Evolutionary conservation across 2,113 vertebrate species (phyloP).

Genomic region (Tiliqua scincoides): DNA sequence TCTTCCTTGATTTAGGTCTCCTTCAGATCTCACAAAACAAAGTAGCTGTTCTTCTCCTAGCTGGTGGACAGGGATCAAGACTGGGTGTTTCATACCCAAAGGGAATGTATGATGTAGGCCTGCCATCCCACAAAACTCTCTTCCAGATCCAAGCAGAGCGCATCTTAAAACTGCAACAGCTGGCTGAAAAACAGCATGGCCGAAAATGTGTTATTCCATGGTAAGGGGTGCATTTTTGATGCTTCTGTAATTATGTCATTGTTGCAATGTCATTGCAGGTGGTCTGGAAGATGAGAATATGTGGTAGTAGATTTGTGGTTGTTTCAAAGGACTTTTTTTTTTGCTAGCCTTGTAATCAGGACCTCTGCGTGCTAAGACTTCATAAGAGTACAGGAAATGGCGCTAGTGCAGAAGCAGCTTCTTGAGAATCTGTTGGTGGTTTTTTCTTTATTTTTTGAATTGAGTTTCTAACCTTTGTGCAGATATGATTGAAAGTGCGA

Average conservation of each 20-base stretch:
- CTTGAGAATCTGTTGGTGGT: background rate
- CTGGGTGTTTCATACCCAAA: constrained; percentile 94
- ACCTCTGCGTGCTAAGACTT: background rate
- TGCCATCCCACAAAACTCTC: constrained; percentile 95
- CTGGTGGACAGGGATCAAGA: constrained; percentile 94
- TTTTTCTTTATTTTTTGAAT: background rate
- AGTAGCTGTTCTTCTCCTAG: constrained; percentile 90
- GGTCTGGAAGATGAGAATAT: background rate
- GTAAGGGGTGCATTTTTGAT: constrained; percentile 73
- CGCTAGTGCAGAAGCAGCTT: background rate
- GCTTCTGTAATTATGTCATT: background rate
- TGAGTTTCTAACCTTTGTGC: background rate
- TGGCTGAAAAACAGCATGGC: constrained; percentile 83
- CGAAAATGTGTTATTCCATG: constrained; percentile 87
- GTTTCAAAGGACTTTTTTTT: background rate
- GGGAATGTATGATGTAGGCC: constrained; percentile 95
- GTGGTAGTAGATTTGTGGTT: background rate
- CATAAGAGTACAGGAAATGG: background rate
- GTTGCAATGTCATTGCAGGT: background rate
- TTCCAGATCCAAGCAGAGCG: constrained; percentile 97
- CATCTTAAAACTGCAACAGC: constrained; percentile 88
- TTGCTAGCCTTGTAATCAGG: background rate
- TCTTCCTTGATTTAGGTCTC: constrained; percentile 76
- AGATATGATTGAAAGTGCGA: background rate
- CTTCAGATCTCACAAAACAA: constrained; percentile 83